Conservation (phyloP, 2,888 invertebrate genomes). For the Exephanes ischioxanthus region DNA sequence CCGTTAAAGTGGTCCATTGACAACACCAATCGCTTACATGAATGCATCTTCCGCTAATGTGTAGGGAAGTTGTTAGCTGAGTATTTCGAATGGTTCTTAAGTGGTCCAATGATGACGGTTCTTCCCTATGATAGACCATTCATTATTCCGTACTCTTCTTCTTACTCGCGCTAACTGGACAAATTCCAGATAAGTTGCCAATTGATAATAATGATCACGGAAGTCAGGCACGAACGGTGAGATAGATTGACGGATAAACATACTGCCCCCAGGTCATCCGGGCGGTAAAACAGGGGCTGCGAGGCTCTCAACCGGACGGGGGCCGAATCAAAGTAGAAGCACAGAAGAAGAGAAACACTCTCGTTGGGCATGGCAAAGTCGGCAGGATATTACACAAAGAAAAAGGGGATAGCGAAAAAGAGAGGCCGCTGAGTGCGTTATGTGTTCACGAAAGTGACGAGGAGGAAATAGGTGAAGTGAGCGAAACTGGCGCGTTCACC, state of each 20-base stretch:
- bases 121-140: not conserved
- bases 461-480: constrained; percentile 55
- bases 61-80: constrained; percentile 17
- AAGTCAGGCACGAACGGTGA: constrained; percentile 2
- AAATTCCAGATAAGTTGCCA: not conserved
- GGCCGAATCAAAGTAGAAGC: constrained; percentile 17
- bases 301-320: constrained; percentile 22
- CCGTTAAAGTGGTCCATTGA: too few relatives aligned
- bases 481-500: constrained; percentile 32
- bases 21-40: too few relatives aligned
- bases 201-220: not conserved
- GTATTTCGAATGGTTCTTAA: not conserved
- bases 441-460: constrained; percentile 64
- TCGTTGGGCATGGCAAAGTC: constrained; percentile 41
- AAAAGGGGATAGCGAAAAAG: constrained; percentile 17
- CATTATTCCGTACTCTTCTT: not conserved
- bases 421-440: constrained; percentile 15
- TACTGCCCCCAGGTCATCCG: constrained; percentile 38
- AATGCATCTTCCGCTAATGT: too few relatives aligned
- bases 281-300: constrained; percentile 18
- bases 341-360: constrained; percentile 44
- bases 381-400: constrained; percentile 30
- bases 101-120: too few relatives aligned
- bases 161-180: not conserved
- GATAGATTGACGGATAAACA: constrained; percentile 65